phyloP scores from a whole-genome alignment of 2,113 vertebrate genomes.

The Grus americana region DNA sequence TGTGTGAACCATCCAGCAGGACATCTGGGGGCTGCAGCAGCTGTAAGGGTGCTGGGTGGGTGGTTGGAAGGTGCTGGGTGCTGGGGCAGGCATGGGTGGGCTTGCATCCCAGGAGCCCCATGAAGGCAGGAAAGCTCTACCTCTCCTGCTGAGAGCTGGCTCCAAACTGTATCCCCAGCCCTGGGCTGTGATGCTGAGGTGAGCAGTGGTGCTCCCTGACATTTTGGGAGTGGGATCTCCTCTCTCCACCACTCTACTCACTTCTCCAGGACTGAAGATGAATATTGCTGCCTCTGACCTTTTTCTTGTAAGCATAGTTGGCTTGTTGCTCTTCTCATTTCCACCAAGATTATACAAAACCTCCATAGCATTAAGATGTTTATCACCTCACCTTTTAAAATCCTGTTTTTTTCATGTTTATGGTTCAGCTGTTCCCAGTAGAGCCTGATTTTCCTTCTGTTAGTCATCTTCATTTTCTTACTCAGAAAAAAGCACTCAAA shows the following conservation, averaged over 20 bases:
- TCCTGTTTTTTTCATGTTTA: neutral
- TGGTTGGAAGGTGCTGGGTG: neutral
- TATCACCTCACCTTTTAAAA: conserved; percentile 12
- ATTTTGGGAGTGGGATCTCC: neutral
- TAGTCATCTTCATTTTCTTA: neutral
- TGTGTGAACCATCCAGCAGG: neutral
- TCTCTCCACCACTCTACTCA: neutral
- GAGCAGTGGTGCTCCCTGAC: neutral
- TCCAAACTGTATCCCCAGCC: neutral
- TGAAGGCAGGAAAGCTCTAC: neutral
- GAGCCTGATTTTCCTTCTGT: neutral
- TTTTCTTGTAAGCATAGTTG: neutral
- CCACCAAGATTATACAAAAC: neutral
- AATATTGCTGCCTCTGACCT: neutral
- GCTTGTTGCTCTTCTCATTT: neutral
- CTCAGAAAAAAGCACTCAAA: neutral
- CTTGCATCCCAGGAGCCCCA: neutral
- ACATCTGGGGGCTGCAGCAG: neutral
- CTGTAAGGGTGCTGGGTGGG: neutral
- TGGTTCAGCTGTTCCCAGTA: neutral
- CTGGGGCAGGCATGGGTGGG: rapidly evolving
- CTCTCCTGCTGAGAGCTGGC: neutral
- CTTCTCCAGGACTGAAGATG: neutral
- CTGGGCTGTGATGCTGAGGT: neutral
- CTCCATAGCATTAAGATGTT: neutral